Evolutionary conservation across 2,888 invertebrate genomes (phyloP), one percentile per base, ranked within the genome.

Genomic region (Reticulitermes lucifugus): DNA sequence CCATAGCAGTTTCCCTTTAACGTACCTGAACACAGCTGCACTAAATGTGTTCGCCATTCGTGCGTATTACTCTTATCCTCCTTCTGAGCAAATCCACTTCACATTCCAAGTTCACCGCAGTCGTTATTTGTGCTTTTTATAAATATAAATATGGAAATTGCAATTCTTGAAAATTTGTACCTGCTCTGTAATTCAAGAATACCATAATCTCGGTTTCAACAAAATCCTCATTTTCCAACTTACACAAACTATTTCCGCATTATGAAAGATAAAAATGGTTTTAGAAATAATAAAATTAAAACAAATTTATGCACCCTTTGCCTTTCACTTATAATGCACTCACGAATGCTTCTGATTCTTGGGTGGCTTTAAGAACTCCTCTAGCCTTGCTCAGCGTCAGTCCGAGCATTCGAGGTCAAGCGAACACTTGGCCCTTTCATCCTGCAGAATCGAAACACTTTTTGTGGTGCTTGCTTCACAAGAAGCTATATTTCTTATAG

Each of bases 391-490:
- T 65, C 6, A 51, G 10, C n/a, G 51, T 79, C 79, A 51, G 51
- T 25, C 25, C n/a, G 12, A 51, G 79, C 51, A 12, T 18, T 51
- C 79, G 79, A 79, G 79, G 79, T 79, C 79, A 79, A 55, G 29
- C 18, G 79, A 79, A 79, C 79, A 79, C 79, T 79, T 25, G 55
- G 46, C 25, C 25, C 79, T 79, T 79, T 79, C 79, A 79, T 79
- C 46, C 79, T 12, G 79, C 55, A 79, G 55, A 79, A n/a, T 55
- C 25, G 9, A 51, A 79, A 25, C 46, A 29, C 35, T 75, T 79
- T 79, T 79, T 79, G 65, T 65, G 65, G 10, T 25, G n/a, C n/a
- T n/a, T 25, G 25, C 65, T 65, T 25, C 65, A 65, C 12, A 65
- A 65, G 25, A 65, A 65, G 9, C 18, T 21, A 65, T 65, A 9